Base-by-base conservation (phyloP, 2,888 invertebrate genomes). In the Microdon myrmicae region DNA sequence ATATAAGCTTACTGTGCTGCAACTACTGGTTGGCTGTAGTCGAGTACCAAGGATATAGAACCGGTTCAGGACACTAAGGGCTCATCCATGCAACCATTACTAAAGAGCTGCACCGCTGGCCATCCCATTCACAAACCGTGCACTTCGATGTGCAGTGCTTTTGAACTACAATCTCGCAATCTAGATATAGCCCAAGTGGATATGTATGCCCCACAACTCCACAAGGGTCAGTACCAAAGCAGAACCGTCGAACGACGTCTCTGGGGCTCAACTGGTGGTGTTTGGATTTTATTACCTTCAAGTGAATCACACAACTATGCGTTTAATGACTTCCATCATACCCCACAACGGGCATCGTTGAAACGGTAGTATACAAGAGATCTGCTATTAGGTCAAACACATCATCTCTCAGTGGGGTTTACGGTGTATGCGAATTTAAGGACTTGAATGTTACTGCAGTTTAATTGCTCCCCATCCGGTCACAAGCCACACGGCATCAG, bases 71-170 rank as follows among this genome's bases (percentile, higher is more conserved):
- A 10, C 41, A 53, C 58, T 64, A 64, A 32, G 64, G 37, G 31
- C 43, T 32, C 53, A 53, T 60, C 43, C 32, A 43, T 51, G 58
- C 45, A 64, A 58, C 53, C 64, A 53, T 64, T 64, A 64, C 38
- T 56, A 58, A 41, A 37, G 37, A 41, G 49, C 39, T n/a, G n/a
- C n/a, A n/a, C n/a, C n/a, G n/a, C n/a, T n/a, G n/a, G n/a, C n/a
- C n/a, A n/a, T n/a, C n/a, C n/a, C n/a, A n/a, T n/a, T n/a, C n/a
- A n/a, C n/a, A n/a, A n/a, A n/a, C n/a, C n/a, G n/a, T n/a, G n/a
- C n/a, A n/a, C n/a, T n/a, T n/a, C n/a, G n/a, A n/a, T n/a, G n/a
- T n/a, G n/a, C n/a, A n/a, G n/a, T n/a, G n/a, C n/a, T n/a, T n/a
- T n/a, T n/a, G n/a, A n/a, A n/a, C n/a, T n/a, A n/a, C n/a, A n/a